Percentiles rank a stretch among this genome's conserved stretches.
These are phyloP conservation scores for Pygoscelis antarcticus DNA, from an alignment of 2,113 vertebrate species.

Conservation along the genomic window DNA sequence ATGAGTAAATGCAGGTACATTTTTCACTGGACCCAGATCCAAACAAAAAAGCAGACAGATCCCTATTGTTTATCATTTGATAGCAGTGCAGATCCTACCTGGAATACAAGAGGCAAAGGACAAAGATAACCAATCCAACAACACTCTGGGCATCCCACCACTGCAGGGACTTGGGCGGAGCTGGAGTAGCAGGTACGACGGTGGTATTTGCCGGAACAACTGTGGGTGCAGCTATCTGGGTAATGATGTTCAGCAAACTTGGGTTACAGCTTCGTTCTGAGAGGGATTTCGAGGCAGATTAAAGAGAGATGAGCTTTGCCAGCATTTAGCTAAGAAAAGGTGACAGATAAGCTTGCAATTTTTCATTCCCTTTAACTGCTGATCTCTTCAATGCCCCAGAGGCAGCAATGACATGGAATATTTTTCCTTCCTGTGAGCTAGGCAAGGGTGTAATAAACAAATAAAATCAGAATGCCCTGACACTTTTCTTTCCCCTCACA, in stretches of 20 bases:
- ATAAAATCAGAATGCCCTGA: not conserved
- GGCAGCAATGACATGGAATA: not conserved
- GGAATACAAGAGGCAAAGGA: constrained; percentile 91
- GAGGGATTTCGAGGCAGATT: constrained; percentile 12
- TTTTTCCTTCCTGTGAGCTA: not conserved
- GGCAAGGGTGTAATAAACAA: not conserved
- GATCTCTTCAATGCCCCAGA: not conserved
- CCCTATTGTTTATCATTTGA: not conserved
- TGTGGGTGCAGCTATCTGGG: constrained; percentile 76
- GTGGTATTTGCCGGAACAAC: constrained; percentile 75
- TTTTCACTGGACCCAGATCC: not conserved
- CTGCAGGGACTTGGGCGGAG: constrained; percentile 74
- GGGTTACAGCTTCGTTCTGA: constrained; percentile 90
- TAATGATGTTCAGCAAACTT: constrained; percentile 85
- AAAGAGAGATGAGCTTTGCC: not conserved
- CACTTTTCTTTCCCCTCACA: not conserved
- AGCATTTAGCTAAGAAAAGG: not conserved
- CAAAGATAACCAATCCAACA: constrained; percentile 83
- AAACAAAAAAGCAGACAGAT: not conserved
- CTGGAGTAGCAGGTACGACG: constrained; percentile 57
- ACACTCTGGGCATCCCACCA: constrained; percentile 87
- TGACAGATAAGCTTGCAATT: not conserved
- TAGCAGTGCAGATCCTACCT: constrained; percentile 76
- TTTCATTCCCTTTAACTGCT: not conserved
- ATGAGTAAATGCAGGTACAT: not conserved